phyloP scores from a whole-genome alignment of 1,140 invertebrate genomes.

The Dreissena polymorpha region DNA sequence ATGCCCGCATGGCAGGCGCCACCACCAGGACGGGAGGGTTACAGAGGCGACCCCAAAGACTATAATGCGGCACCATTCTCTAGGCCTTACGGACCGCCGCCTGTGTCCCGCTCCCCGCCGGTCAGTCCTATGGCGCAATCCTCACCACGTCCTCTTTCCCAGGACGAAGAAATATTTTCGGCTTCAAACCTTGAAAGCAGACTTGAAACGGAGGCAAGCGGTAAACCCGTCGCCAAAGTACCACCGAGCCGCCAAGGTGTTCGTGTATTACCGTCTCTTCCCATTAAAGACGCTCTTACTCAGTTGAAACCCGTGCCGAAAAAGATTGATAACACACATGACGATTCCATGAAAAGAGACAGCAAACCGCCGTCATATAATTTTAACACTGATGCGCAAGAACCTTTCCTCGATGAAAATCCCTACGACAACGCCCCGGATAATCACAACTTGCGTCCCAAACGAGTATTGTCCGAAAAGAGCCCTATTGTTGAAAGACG shows the following conservation, averaged over 20 bases:
- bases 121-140: conserved; percentile 1
- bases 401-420: conserved; percentile 11
- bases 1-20: conserved; percentile 7
- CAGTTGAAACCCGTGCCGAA: conserved; percentile 46
- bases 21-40: conserved; percentile 5
- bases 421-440: conserved; percentile 14
- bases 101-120: conserved; percentile 21
- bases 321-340: background rate
- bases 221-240: conserved; percentile 69
- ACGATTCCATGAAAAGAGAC: background rate
- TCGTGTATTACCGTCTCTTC: conserved; percentile 56
- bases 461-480: conserved; percentile 4
- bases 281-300: conserved; percentile 31
- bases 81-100: background rate
- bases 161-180: conserved; percentile 52
- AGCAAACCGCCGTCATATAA: conserved; percentile 41
- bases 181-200: conserved; percentile 66
- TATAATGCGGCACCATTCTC: conserved; percentile 7
- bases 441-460: background rate
- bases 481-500: conserved; percentile 17
- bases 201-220: conserved; percentile 20
- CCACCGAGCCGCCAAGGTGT: conserved; percentile 65
- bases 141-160: conserved; percentile 31
- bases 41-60: conserved; percentile 1
- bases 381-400: conserved; percentile 11